Evolutionary conservation across 2,888 invertebrate species (phyloP).

Genomic region (Lucinisca nassula): DNA sequence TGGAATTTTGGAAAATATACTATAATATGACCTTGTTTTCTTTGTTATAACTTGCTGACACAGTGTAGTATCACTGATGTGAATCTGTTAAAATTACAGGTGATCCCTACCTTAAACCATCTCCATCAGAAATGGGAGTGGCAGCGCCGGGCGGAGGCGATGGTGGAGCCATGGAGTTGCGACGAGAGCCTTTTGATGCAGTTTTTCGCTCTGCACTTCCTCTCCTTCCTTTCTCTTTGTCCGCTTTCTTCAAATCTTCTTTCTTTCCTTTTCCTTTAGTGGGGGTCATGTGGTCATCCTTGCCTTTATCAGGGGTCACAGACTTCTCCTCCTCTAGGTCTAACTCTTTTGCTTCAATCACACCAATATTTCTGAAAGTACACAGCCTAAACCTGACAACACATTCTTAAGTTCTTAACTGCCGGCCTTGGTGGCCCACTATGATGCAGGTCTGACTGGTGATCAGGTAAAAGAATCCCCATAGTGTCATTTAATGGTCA

Average conservation of each 20-base stretch:
- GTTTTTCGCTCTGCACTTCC: constrained; percentile 83
- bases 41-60: no score
- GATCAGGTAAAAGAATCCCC: no score
- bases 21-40: no score
- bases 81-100: no score
- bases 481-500: no score
- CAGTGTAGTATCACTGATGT: no score
- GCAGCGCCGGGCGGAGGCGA: constrained; percentile 85
- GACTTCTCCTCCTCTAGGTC: constrained; percentile 86
- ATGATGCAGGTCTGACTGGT: no score
- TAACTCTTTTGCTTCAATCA: constrained; percentile 81
- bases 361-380: constrained; percentile 80
- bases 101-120: constrained; percentile 79
- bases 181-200: constrained; percentile 72
- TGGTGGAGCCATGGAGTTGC: constrained; percentile 77
- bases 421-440: no score
- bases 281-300: constrained; percentile 82
- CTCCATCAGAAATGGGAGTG: constrained; percentile 85
- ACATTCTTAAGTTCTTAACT: no score
- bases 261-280: constrained; percentile 79
- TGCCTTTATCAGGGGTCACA: constrained; percentile 84
- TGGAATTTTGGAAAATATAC: no score
- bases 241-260: constrained; percentile 60
- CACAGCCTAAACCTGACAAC: not conserved
- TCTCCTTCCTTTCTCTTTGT: constrained; percentile 76